These are phyloP conservation scores for Scarus forsteni DNA, from an alignment of 2,797 vertebrate species.

Conservation along the genomic window DNA sequence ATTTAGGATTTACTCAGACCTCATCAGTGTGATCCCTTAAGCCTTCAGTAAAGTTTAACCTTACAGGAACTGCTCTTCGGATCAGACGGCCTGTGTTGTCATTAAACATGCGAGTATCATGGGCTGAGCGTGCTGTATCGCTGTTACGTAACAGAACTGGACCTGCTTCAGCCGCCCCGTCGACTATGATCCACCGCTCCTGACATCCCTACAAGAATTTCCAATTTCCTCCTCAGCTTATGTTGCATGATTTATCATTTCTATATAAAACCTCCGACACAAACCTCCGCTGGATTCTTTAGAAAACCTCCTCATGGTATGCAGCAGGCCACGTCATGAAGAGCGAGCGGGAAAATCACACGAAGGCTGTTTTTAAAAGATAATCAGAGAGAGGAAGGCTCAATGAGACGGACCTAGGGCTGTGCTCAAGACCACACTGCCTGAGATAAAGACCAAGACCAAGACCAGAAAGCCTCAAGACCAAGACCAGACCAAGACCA, in stretches of 20 bases:
- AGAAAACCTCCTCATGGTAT: conserved; percentile 20
- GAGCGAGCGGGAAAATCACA: conserved; percentile 17
- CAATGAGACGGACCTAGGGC: too few species aligned
- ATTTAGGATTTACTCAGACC: conserved; percentile 24
- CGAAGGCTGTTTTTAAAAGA: not conserved
- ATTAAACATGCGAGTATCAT: not conserved
- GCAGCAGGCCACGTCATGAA: conserved; percentile 20
- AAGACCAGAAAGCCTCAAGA: too few species aligned
- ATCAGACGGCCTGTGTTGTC: too few species aligned
- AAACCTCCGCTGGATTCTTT: conserved; percentile 31
- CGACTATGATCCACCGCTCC: conserved; percentile 4
- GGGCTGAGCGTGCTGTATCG: conserved; percentile 1
- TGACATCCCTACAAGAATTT: conserved; percentile 42
- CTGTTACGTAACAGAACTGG: not conserved
- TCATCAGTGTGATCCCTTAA: conserved; percentile 22
- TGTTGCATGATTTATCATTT: conserved; percentile 69
- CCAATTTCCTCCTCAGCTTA: conserved; percentile 29
- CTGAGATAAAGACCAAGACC: too few species aligned
- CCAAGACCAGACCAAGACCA: too few species aligned
- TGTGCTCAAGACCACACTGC: too few species aligned
- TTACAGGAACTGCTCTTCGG: too few species aligned
- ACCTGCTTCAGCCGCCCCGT: not conserved
- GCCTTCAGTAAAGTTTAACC: conserved; percentile 15
- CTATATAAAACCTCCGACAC: conserved; percentile 51
- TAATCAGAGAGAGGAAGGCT: not conserved